A percentile compares a stretch with the other conserved stretches of the same genome.
Conservation (phyloP, 2,888 invertebrate genomes). For the Allophyes oxyacanthae region DNA sequence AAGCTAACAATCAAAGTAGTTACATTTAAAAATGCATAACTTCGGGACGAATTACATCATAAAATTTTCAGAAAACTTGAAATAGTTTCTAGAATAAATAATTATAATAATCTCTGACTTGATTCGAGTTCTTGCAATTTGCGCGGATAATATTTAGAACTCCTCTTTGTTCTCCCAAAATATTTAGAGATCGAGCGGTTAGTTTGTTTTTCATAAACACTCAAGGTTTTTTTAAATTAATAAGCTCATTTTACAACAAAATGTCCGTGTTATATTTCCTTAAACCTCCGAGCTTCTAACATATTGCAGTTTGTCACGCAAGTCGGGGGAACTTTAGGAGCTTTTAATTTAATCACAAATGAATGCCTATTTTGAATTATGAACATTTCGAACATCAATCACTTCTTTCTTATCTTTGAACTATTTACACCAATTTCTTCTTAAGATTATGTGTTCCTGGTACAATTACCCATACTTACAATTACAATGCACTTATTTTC, state of each 20-base stretch:
- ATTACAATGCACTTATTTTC: constrained; percentile 38
- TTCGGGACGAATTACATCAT: too few relatives aligned
- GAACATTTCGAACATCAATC: constrained; percentile 1
- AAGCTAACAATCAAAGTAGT: too few relatives aligned
- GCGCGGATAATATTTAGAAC: too few relatives aligned
- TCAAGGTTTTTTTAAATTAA: background rate
- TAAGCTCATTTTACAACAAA: constrained; percentile 3
- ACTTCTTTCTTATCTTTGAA: constrained; percentile 2
- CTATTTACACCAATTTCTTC: constrained; percentile 1
- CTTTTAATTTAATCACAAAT: too few relatives aligned
- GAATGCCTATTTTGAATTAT: too few relatives aligned
- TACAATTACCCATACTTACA: background rate
- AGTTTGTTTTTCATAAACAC: constrained; percentile 1
- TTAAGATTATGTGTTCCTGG: constrained; percentile 9
- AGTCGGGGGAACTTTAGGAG: background rate
- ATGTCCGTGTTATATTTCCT: constrained; percentile 1
- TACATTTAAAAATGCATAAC: too few relatives aligned
- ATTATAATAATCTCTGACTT: too few relatives aligned
- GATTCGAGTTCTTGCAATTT: too few relatives aligned
- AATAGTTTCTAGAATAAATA: too few relatives aligned
- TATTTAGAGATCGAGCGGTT: too few relatives aligned
- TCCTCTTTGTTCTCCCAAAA: too few relatives aligned
- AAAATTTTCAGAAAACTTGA: too few relatives aligned
- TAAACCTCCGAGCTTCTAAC: background rate
- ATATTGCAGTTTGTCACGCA: constrained; percentile 4